These are phyloP conservation scores for Epinephelus coioides DNA, from an alignment of 2,797 vertebrate species.

Conservation along the genomic window DNA sequence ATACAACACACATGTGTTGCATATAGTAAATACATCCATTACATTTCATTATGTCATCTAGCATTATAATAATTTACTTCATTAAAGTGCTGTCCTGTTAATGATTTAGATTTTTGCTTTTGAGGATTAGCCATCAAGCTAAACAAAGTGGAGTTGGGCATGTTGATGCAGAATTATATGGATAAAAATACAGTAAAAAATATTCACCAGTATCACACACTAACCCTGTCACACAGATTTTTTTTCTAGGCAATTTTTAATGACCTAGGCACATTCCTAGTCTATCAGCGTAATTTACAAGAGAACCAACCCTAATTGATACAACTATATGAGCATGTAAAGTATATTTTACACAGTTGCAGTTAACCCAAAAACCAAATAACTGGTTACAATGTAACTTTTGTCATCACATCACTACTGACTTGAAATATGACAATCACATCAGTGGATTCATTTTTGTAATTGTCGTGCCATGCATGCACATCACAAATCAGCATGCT, in stretches of 20 bases:
- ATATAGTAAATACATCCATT: neutral
- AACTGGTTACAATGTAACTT: no score
- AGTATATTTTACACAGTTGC: no score
- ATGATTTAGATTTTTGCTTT: neutral
- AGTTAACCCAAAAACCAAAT: no score
- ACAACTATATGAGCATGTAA: no score
- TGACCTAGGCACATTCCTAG: neutral
- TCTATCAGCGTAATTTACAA: neutral
- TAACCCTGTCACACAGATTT: neutral
- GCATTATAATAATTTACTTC: neutral
- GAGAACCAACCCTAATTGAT: no score
- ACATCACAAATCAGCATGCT: no score
- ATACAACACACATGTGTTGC: neutral
- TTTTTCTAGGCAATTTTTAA: no score
- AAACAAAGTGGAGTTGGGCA: neutral
- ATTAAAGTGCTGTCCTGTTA: neutral
- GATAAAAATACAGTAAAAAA: neutral
- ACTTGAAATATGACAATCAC: no score
- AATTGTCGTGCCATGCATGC: no score
- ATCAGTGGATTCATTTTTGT: no score
- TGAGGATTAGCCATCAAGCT: neutral
- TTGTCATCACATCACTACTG: no score
- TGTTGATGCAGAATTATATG: neutral
- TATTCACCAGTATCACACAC: neutral
- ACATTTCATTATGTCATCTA: neutral